Evolutionary conservation across 2,888 invertebrate species (phyloP), one percentile per base, ranked within the genome.

Genomic region (Aleiodes leptofemur): DNA sequence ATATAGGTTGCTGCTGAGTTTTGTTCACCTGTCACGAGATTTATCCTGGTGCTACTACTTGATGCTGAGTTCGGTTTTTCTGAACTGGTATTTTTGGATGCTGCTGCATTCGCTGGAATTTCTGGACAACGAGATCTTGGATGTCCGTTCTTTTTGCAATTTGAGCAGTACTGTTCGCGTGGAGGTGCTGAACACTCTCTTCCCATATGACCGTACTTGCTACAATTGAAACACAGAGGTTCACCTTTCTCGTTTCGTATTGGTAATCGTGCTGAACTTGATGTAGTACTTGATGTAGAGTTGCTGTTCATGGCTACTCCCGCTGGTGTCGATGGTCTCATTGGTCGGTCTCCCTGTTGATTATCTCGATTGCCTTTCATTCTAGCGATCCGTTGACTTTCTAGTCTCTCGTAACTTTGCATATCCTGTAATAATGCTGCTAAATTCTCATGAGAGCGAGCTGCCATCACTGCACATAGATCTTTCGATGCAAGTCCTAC

Each of bases 401-500:
- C 66, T 16, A 38, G 66, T 11, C 48, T 61, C 23, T 29, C 43
- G 29, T 14, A 55, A 11, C 16, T 50, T 38, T 69, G 13, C n/a
- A 73, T 59, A n/a, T 76, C 69, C 11, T 61, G 61, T 7, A 69
- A 50, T 23, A 68, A 61, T 38, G 14, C n/a, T 8, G 61, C 48
- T 4, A 66, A 9, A 13, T 53, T 29, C 0, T 14, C 23, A 16
- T 73, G 73, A 13, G 38, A n/a, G 11, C 73, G 66, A 7, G 53
- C 50, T n/a, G 59, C 69, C 57, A 74, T 74, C 8, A 53, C 59
- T n/a, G 34, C 57, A 29, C 68, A 72, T 23, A 73, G 34, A 14
- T 73, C 69, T 31, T 73, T 68, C 13, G 69, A 68, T 31, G 43
- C 69, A 1, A 69, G 38, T 4, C 69, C 70, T 8, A 76, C 56